Evolutionary conservation across 2,888 invertebrate genomes (phyloP), one percentile per base, ranked within the genome.

Genomic region (Eupeodes latifasciatus): DNA sequence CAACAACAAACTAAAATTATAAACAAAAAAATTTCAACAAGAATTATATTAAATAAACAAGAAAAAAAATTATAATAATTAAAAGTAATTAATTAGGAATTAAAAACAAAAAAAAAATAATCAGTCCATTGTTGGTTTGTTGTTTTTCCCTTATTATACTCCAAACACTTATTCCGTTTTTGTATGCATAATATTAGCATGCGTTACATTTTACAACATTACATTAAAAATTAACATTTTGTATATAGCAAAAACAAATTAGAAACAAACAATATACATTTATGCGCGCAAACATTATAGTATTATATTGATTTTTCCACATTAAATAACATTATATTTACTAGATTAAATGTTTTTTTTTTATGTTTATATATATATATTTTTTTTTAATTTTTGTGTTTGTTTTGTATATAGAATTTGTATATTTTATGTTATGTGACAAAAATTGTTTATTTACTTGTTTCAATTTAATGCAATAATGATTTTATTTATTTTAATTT

Each of bases 111-210:
- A 76, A 85, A 82, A 86, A 40, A 81, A 81, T 88, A 81, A 85
- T 88, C 88, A 88, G 88, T 88, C 88, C 88, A 88, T 88, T 78
- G 88, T 85, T 72, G 72, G 69, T 80, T 72, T 72, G 69, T 72
- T 75, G 64, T 87, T 71, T 85, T 75, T 84, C 74, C 66, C 53
- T 71, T 64, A 83, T 27, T 71, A 64, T 69, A 77, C 66, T 85
- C 61, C 72, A 85, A 77, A 61, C 71, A 62, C 44, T 67, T 67
- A 66, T 51, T 75, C 44, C 16, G 51, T 80, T 7, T 55, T 64
- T 59, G 19, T 67, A 74, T 72, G 53, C 57, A 81, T 55, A 69
- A 27, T 27, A 27, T 27, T 19, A 75, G 49, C 67, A 78, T 69
- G 77, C 67, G 67, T 74, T 74, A 84, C 72, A 80, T 40, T 40